phyloP scores from a whole-genome alignment of 1,140 invertebrate genomes.

The Pachyrhynchus sulphureomaculatus region DNA sequence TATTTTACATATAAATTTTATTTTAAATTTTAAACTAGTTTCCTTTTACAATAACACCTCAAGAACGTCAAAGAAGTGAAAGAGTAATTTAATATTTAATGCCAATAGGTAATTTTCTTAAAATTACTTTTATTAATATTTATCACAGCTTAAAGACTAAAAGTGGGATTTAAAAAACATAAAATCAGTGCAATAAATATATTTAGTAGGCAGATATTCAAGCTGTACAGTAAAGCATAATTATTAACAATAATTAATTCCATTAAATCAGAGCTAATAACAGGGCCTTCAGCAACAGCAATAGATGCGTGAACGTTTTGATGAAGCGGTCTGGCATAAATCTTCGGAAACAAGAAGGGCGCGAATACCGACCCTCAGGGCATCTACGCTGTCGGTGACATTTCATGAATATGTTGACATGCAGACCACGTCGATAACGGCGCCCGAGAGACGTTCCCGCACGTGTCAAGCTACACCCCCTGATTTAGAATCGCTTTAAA shows the following conservation, averaged over 20 bases:
- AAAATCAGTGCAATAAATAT: too few species aligned
- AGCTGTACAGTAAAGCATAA: neutral
- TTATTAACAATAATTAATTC: slow-evolving; percentile 32
- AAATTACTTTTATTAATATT: too few species aligned
- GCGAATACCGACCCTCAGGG: slow-evolving; percentile 20
- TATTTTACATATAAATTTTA: too few species aligned
- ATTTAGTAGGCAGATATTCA: too few species aligned
- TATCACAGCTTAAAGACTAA: too few species aligned
- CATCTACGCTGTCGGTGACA: slow-evolving; percentile 29
- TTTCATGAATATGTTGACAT: slow-evolving; percentile 36
- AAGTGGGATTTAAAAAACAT: too few species aligned
- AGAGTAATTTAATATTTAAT: too few species aligned
- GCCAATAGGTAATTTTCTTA: too few species aligned
- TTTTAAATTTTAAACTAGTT: too few species aligned
- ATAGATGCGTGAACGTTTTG: slow-evolving; percentile 19
- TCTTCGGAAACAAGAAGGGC: slow-evolving; percentile 28
- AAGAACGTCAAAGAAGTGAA: too few species aligned
- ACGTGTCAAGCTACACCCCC: slow-evolving; percentile 28
- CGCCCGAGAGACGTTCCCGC: slow-evolving; percentile 19
- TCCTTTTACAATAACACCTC: too few species aligned
- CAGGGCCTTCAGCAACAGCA: slow-evolving; percentile 22
- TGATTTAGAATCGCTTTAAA: slow-evolving; percentile 24
- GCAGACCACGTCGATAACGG: slow-evolving; percentile 33
- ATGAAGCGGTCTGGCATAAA: slow-evolving; percentile 25
- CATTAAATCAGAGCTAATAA: slow-evolving; percentile 32